Base-by-base conservation (phyloP, 2,113 vertebrate genomes). In the Ptilorrhoa leucosticta region DNA sequence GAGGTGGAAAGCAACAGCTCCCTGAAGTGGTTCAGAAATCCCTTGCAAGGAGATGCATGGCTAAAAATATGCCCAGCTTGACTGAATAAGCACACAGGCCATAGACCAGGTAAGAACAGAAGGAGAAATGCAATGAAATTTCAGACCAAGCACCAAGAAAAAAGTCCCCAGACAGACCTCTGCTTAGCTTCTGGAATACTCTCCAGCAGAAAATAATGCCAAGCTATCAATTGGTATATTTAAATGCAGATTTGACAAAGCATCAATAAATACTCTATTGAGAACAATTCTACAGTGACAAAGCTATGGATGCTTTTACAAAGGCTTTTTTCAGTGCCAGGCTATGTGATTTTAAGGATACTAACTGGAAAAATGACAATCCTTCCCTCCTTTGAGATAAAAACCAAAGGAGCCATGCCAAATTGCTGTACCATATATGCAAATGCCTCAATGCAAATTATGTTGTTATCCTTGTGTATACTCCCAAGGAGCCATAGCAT, bases 371-470 rank as follows among this genome's bases (percentile, higher is more conserved):
- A 94, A 91, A 92, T 81, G 18, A 76, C 65, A 94, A 48, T 82
- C 26, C 44, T 84, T 91, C 22, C 10, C 37, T 95, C 91, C 83
- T 88, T 50, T 77, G 92, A 94, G 88, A 92, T 89, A 61, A 89
- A 90, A 95, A 89, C 28, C 69, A 83, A 88, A 83, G 90, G 37
- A 94, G 31, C 40, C 44, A 27, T 89, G 86, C 90, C 88, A 96
- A 96, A 92, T 82, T 87, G 78, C 72, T 79, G 76, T 84, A 83
- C 92, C 95, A 45, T 82, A 93, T 84, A 96, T 96, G 90, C 96
- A 96, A 94, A 95, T 95, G 72, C 42, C 69, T 90, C 72, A 93
- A 93, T 92, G 79, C 92, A 97, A 95, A 96, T 96, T 90, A 94
- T 75, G 65, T 88, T 92, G 51, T 97, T 95, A 95, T 96, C 93